Percentiles rank a stretch among this genome's conserved stretches.
These are phyloP conservation scores for Dreissena rostriformis DNA, from an alignment of 1,140 invertebrate species.

Conservation along the genomic window DNA sequence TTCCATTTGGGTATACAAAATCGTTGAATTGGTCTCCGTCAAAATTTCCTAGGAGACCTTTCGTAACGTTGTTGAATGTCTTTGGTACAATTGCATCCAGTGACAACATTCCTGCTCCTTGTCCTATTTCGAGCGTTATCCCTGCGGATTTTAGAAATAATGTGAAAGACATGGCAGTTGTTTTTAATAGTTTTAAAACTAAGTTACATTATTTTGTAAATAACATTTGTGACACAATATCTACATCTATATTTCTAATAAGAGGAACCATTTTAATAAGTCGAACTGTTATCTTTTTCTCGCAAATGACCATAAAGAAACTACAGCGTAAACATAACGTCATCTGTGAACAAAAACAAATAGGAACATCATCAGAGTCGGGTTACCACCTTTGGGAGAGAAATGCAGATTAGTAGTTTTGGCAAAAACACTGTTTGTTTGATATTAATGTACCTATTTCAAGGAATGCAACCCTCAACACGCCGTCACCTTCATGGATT, in stretches of 20 bases:
- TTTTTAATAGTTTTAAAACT: background rate
- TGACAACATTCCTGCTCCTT: slow-evolving; percentile 7
- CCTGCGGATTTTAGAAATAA: background rate
- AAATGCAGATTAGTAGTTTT: background rate
- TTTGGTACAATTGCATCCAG: slow-evolving; percentile 1
- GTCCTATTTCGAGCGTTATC: background rate
- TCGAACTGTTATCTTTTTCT: too few relatives aligned
- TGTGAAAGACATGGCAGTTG: background rate
- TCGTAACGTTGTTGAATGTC: slow-evolving; percentile 6
- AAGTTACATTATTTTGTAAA: background rate
- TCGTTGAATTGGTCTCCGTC: background rate
- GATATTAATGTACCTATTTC: background rate
- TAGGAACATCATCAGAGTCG: background rate
- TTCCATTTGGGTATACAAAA: background rate
- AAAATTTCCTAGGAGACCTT: slow-evolving; percentile 3
- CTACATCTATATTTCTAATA: background rate
- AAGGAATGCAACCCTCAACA: background rate
- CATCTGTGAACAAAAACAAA: too few relatives aligned
- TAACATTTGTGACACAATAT: background rate
- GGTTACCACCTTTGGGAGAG: background rate
- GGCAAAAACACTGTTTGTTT: background rate
- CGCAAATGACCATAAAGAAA: background rate
- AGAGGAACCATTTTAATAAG: background rate
- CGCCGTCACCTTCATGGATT: background rate
- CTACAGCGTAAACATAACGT: too few relatives aligned